Percentiles rank a stretch among this genome's conserved stretches.
These are phyloP conservation scores for Menidia beryllina DNA, from an alignment of 2,113 vertebrate genomes.

Conservation along the genomic window DNA sequence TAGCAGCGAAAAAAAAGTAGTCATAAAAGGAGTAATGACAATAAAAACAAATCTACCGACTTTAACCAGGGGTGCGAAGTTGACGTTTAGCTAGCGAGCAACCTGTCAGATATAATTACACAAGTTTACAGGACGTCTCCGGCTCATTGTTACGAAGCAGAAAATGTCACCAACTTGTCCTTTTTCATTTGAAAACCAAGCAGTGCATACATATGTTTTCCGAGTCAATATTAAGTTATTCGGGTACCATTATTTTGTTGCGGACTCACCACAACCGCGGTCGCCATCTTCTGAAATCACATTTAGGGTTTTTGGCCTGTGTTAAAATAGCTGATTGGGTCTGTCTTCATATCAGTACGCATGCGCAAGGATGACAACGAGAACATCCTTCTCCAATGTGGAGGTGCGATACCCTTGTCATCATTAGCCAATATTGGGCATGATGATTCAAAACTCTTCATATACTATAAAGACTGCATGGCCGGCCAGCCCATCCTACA, in stretches of 20 bases:
- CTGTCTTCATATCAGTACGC: slow-evolving; percentile 18
- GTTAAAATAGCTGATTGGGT: slow-evolving; percentile 84
- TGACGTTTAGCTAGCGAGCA: slow-evolving; percentile 4
- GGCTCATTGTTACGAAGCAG: not conserved
- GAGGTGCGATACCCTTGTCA: not conserved
- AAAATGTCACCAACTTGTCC: not conserved
- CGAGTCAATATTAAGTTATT: not conserved
- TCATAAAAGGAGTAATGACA: not conserved
- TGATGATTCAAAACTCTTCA: not conserved
- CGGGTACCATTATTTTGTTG: not conserved
- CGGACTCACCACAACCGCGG: slow-evolving; percentile 92
- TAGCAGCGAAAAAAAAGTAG: not conserved
- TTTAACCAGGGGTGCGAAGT: slow-evolving; percentile 2
- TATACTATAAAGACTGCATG: too few species aligned
- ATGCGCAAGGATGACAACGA: slow-evolving; percentile 41
- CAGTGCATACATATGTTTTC: too few species aligned
- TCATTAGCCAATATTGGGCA: not conserved
- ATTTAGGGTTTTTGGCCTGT: slow-evolving; percentile 64
- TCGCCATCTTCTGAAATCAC: slow-evolving; percentile 93
- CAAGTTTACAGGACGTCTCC: not conserved
- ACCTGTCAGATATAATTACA: not conserved
- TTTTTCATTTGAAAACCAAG: accelerated
- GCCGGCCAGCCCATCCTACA: too few species aligned
- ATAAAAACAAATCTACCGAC: accelerated
- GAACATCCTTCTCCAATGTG: too few species aligned